A percentile compares a stretch with the other conserved stretches of the same genome.
These are phyloP conservation scores for Asarcornis scutulata DNA, from an alignment of 2,113 vertebrate species.

Conservation along the genomic window DNA sequence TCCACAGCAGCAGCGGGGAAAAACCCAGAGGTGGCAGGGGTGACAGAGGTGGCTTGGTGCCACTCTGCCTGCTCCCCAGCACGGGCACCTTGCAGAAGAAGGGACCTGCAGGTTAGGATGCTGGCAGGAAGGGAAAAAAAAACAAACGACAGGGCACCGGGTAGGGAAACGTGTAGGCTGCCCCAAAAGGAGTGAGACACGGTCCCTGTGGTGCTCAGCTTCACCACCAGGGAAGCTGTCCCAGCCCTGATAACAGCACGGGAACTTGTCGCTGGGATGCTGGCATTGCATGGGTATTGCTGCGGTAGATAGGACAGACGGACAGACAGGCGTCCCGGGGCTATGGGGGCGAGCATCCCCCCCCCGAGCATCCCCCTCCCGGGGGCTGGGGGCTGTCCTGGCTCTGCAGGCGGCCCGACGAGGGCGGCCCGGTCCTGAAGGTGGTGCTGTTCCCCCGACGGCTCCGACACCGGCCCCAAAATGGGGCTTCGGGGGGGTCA, in stretches of 20 bases:
- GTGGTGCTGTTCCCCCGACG: background rate
- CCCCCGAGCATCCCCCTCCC: background rate
- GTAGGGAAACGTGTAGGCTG: background rate
- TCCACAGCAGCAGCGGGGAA: too few species aligned
- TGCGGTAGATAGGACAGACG: background rate
- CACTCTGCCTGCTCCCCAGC: background rate
- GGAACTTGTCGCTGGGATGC: background rate
- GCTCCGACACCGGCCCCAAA: background rate
- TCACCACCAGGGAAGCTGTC: background rate
- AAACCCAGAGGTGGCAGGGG: too few species aligned
- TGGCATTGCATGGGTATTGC: background rate
- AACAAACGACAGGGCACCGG: background rate
- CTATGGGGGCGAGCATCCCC: background rate
- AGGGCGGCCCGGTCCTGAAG: background rate
- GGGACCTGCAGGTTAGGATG: rapidly evolving
- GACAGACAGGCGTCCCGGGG: background rate
- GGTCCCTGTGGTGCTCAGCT: background rate
- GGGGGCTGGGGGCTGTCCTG: background rate
- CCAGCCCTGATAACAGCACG: background rate
- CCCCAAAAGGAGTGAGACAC: rapidly evolving
- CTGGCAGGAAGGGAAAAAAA: background rate
- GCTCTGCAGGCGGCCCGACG: background rate
- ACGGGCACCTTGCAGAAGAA: background rate
- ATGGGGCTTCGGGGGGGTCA: too few species aligned
- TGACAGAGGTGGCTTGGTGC: too few species aligned